phyloP scores from a whole-genome alignment of 2,113 vertebrate species.

The Carassius auratus region DNA sequence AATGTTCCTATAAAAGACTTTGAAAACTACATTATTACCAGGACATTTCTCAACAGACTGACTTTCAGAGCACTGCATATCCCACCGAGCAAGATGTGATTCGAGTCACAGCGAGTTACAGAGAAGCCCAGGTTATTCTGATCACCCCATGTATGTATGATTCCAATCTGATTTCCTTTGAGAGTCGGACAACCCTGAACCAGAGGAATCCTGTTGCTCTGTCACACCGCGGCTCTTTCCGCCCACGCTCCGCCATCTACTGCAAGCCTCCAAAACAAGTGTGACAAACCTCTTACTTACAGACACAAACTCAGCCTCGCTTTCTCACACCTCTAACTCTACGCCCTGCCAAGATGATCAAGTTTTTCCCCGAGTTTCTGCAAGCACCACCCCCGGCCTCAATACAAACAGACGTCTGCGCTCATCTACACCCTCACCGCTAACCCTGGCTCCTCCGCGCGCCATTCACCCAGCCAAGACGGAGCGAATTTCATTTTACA shows the following conservation, averaged over 20 bases:
- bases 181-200: slow-evolving; percentile 30
- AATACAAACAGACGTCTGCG: slow-evolving; percentile 16
- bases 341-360: slow-evolving; percentile 24
- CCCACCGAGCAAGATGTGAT: slow-evolving; percentile 30
- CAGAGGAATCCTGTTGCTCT: slow-evolving; percentile 37
- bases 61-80: slow-evolving; percentile 10
- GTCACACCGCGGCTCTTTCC: slow-evolving; percentile 36
- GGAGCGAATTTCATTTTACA: slow-evolving; percentile 43
- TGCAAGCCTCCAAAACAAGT: slow-evolving; percentile 33
- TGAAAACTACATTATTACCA: slow-evolving; percentile 4
- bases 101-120: slow-evolving; percentile 30
- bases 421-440: slow-evolving; percentile 16
- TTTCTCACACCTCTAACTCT: slow-evolving; percentile 29
- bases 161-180: slow-evolving; percentile 51
- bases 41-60: neutral
- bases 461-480: slow-evolving; percentile 36
- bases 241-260: slow-evolving; percentile 44
- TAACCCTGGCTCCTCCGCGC: slow-evolving; percentile 8
- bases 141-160: slow-evolving; percentile 39
- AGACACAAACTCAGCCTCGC: slow-evolving; percentile 39
- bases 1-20: neutral
- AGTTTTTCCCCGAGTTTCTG: slow-evolving; percentile 18
- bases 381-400: slow-evolving; percentile 26
- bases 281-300: slow-evolving; percentile 40
- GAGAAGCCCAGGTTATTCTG: slow-evolving; percentile 29